Base-by-base conservation (phyloP, 2,888 invertebrate species). In the Oxycera nigricornis region DNA sequence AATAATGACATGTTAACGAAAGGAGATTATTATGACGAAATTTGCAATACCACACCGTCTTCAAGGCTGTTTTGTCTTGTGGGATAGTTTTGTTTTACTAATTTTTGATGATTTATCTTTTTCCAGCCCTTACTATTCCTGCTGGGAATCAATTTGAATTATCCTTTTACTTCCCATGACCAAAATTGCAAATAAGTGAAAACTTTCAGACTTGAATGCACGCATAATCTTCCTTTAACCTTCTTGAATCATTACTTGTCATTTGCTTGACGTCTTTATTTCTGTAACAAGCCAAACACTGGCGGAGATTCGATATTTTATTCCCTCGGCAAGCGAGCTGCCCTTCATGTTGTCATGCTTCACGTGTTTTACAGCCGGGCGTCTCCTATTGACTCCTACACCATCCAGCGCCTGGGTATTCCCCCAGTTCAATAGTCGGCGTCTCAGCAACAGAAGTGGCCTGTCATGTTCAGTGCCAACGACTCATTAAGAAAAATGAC, bases 401-500 rank as follows among this genome's bases (percentile, higher is more conserved):
- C n/a, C 11, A 2, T 6, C 55, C 7, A 22, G 26, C 55, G 24
- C 14, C 70, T 14, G 31, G 62, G 55, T 24, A 30, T 52, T 70
- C 70, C 52, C 55, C 55, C 55, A 70, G 20, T 70, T 52, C 52
- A 22, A 55, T 14, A 24, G 24, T 17, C 46, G 46, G 14, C 59
- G 28, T 28, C 24, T 59, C 46, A 46, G 46, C n/a, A n/a, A n/a
- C 59, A 14, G 7, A 28, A 22, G 59, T 41, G 20, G 70, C 31
- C 55, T 52, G 70, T 70, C 70, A 70, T 70, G 70, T 55, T 70
- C 55, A 52, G 35, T 20, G 67, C 67, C 31, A 35, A 26, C 73
- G 59, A 72, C 73, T 76, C 76, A 76, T 76, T 76, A 76, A 76
- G 76, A 76, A 76, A 76, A 76, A 76, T 76, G 73, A 76, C 57